Conservation (phyloP, 2,113 vertebrate genomes). For the Pelecanus crispus region DNA sequence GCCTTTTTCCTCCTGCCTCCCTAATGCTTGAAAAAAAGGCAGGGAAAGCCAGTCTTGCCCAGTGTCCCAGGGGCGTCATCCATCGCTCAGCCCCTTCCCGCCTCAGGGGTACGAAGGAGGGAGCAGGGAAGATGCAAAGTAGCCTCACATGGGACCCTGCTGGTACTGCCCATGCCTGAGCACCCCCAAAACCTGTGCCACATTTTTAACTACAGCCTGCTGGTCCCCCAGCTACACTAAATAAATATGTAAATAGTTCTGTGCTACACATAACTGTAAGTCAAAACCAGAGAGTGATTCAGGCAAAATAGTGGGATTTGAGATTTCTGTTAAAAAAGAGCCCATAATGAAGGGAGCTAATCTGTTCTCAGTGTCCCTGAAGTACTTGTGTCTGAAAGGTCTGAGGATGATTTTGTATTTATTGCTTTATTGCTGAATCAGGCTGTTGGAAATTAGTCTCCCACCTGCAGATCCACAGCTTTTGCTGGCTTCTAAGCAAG, state of each 20-base stretch:
- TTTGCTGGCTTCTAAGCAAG: not conserved
- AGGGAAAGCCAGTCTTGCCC: not conserved
- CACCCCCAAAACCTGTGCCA: not conserved
- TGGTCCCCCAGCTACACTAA: not conserved
- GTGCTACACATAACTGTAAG: not conserved
- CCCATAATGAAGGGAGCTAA: not conserved
- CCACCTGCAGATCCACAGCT: not conserved
- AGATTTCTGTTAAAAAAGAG: not conserved
- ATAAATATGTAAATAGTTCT: not conserved
- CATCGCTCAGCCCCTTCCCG: not conserved
- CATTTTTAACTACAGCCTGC: not conserved
- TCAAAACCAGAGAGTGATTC: not conserved
- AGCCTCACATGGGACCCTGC: fast-evolving
- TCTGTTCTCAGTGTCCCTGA: not conserved
- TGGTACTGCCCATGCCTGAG: not conserved
- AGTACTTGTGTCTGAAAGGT: not conserved
- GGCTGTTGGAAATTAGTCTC: constrained; percentile 12
- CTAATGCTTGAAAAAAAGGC: not conserved
- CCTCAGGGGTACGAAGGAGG: not conserved
- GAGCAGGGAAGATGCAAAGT: not conserved
- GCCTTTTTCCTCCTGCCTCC: not conserved
- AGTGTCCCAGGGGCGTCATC: not conserved
- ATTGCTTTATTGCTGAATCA: not conserved
- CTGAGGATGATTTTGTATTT: constrained; percentile 1
- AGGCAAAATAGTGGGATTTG: not conserved